A percentile compares a stretch with the other conserved stretches of the same genome.
Evolutionary conservation across 53 echinoderm and acorn worm genomes (phyloP).

Genomic region (Henricia sp.): DNA sequence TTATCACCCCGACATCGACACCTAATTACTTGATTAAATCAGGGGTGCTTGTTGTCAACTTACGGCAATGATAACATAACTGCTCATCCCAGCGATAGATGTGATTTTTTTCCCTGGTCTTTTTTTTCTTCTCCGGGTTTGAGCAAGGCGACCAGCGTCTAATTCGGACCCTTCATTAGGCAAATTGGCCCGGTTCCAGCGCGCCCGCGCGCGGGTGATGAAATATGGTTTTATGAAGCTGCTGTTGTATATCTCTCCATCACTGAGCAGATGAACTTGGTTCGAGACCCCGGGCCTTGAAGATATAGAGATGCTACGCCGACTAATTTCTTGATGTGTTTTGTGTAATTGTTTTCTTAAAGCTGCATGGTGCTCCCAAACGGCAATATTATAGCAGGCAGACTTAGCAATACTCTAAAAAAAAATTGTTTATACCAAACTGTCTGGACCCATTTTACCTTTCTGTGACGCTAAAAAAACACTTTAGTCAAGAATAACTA

Average conservation of each 20-base stretch:
- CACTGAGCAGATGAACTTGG: neutral
- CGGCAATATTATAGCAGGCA: too few relatives aligned
- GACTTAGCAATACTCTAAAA: too few relatives aligned
- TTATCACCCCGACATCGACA: slow-evolving; percentile 50
- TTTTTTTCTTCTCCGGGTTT: neutral
- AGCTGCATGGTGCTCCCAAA: neutral
- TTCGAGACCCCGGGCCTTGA: too few relatives aligned
- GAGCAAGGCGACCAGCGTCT: neutral
- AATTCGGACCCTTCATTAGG: slow-evolving; percentile 47
- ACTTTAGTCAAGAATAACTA: too few relatives aligned
- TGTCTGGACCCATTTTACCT: too few relatives aligned
- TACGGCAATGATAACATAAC: slow-evolving; percentile 56
- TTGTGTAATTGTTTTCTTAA: slow-evolving; percentile 54
- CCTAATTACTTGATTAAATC: slow-evolving; percentile 64
- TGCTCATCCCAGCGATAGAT: slow-evolving; percentile 13
- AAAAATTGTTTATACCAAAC: too few relatives aligned
- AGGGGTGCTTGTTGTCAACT: slow-evolving; percentile 56
- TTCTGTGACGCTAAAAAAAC: too few relatives aligned
- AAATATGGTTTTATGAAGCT: slow-evolving; percentile 48
- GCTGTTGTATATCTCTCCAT: slow-evolving; percentile 6
- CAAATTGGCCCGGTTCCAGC: slow-evolving; percentile 35
- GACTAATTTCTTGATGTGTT: slow-evolving; percentile 47
- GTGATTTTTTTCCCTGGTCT: neutral
- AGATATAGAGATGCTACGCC: too few relatives aligned
- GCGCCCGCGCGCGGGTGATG: slow-evolving; percentile 28